Conservation (phyloP, 2,888 invertebrate genomes). For the Phortica magna region DNA sequence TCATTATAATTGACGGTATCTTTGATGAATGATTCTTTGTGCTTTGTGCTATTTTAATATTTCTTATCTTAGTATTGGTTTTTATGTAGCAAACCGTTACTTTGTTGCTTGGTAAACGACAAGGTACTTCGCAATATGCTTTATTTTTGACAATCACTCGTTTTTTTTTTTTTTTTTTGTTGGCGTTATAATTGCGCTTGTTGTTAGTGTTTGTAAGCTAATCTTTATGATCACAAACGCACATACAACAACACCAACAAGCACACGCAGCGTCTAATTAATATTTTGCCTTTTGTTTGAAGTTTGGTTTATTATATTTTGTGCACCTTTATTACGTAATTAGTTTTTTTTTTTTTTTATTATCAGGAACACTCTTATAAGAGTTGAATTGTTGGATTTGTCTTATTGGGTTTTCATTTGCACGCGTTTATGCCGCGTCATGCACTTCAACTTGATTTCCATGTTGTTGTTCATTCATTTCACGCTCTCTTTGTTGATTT, state of each 20-base stretch:
- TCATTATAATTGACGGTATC: too few relatives aligned
- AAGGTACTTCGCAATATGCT: constrained; percentile 2
- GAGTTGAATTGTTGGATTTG: too few relatives aligned
- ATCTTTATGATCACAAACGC: background rate
- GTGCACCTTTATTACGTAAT: background rate
- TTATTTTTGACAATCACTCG: background rate
- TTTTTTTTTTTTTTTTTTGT: too few relatives aligned
- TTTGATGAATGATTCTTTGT: too few relatives aligned
- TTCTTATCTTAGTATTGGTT: too few relatives aligned
- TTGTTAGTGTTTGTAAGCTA: background rate
- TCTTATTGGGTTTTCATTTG: too few relatives aligned
- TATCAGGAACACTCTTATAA: background rate
- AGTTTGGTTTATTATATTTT: background rate
- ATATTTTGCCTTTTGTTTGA: background rate
- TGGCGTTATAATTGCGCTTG: background rate
- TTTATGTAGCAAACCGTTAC: too few relatives aligned
- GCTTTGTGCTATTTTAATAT: too few relatives aligned
- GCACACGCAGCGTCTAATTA: background rate
- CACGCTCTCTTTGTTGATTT: too few relatives aligned
- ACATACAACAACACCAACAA: background rate
- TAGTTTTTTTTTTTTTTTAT: background rate
- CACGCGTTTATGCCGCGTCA: too few relatives aligned
- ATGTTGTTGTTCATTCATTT: too few relatives aligned
- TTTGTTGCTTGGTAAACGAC: background rate
- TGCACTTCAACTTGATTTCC: too few relatives aligned